Percentiles rank a stretch among this genome's conserved stretches.
Conservation (phyloP, 2,797 vertebrate genomes). For the Melanotaenia boesemani region DNA sequence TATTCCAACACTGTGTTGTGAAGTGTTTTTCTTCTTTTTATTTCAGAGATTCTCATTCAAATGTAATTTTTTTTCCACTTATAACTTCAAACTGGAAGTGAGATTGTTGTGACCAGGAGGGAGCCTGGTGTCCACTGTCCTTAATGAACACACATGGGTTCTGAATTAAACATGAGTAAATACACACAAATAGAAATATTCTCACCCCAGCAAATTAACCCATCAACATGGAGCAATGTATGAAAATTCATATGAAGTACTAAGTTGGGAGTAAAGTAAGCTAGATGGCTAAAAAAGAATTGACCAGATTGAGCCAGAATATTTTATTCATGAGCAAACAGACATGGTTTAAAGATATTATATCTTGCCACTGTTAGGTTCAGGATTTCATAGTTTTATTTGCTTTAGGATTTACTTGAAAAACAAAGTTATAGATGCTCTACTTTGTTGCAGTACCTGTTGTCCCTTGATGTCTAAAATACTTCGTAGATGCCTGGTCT, state of each 20-base stretch:
- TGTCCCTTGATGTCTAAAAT: not conserved
- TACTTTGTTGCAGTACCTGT: not conserved
- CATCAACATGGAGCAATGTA: slow-evolving; percentile 1
- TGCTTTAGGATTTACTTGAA: not conserved
- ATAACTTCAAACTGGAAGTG: slow-evolving; percentile 28
- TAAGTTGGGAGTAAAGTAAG: not conserved
- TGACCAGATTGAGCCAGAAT: too few species aligned
- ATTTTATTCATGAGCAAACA: too few species aligned
- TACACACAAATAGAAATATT: slow-evolving; percentile 5
- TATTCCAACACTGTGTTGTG: not conserved
- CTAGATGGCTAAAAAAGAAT: too few species aligned
- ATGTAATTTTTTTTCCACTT: slow-evolving; percentile 24
- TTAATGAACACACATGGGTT: slow-evolving; percentile 70
- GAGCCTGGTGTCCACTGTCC: slow-evolving; percentile 36
- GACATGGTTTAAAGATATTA: not conserved
- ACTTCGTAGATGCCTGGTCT: not conserved
- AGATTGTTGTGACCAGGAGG: slow-evolving; percentile 42
- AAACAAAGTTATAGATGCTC: not conserved
- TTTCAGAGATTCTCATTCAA: slow-evolving; percentile 47
- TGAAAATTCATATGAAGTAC: not conserved
- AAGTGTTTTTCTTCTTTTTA: slow-evolving; percentile 11
- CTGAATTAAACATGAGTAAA: slow-evolving; percentile 70
- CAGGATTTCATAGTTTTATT: not conserved
- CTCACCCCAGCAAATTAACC: not conserved
- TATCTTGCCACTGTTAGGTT: not conserved